Conservation (phyloP, 2,113 vertebrate species). For the Tinamus guttatus region DNA sequence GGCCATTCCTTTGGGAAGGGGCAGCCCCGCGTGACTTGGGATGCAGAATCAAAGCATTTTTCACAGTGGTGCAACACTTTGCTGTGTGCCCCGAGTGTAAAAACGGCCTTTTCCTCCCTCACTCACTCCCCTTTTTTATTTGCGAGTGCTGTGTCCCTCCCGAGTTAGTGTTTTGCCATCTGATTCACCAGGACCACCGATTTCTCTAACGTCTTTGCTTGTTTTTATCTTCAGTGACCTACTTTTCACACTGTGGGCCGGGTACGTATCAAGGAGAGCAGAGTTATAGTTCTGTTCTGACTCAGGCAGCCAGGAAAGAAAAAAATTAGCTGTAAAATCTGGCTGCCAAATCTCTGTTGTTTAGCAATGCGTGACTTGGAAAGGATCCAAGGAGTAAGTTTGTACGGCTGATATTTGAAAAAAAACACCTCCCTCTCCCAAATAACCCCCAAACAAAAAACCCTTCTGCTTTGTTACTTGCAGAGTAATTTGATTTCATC, state of each 20-base stretch:
- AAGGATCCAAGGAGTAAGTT: constrained; percentile 41
- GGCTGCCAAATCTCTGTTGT: constrained; percentile 68
- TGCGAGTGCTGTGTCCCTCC: not conserved
- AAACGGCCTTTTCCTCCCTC: not conserved
- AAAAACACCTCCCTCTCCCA: not conserved
- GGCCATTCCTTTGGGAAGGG: not conserved
- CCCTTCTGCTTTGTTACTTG: not conserved
- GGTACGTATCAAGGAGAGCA: not conserved
- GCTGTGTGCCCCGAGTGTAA: not conserved
- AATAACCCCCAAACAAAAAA: not conserved
- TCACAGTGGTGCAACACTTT: fast-evolving
- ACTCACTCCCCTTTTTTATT: fast-evolving
- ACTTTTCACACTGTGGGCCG: constrained; percentile 38
- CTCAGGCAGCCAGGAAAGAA: constrained; percentile 41
- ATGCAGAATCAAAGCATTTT: not conserved
- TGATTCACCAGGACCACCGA: not conserved
- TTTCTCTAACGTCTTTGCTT: not conserved
- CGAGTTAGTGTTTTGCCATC: not conserved
- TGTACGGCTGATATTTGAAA: not conserved
- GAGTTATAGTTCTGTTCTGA: constrained; percentile 54
- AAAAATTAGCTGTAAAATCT: constrained; percentile 62
- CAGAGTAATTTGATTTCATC: constrained; percentile 17
- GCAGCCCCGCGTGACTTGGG: fast-evolving
- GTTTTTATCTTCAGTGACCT: constrained; percentile 36
- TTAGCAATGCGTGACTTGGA: constrained; percentile 57